These are phyloP conservation scores for Gallirallus australis DNA, from an alignment of 2,797 vertebrate genomes.

Conservation along the genomic window DNA sequence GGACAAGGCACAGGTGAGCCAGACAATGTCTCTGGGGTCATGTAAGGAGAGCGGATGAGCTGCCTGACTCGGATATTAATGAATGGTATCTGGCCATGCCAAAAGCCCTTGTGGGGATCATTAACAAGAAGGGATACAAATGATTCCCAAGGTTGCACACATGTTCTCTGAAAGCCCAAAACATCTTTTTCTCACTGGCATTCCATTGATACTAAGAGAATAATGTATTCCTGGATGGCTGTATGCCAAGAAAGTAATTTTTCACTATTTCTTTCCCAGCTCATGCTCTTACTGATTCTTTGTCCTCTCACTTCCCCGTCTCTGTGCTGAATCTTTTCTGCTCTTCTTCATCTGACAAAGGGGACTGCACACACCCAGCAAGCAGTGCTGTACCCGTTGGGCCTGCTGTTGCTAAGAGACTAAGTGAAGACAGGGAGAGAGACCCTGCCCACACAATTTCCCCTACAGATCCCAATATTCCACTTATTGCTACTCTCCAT, in stretches of 20 bases:
- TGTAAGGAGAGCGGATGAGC: not conserved
- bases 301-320: not conserved
- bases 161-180: not conserved
- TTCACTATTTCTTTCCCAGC: not conserved
- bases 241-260: not conserved
- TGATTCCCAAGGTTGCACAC: not conserved
- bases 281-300: not conserved
- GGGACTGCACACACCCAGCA: not conserved
- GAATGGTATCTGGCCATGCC: not conserved
- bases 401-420: constrained; percentile 49
- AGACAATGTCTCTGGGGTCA: not conserved
- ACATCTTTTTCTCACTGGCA: not conserved
- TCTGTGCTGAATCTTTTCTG: not conserved
- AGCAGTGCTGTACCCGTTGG: not conserved
- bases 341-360: not conserved
- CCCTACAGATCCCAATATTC: not conserved
- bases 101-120: not conserved
- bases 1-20: not conserved
- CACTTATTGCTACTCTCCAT: not conserved
- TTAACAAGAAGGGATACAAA: not conserved
- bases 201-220: not conserved
- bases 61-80: not conserved
- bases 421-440: not conserved
- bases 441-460: constrained; percentile 5
- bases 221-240: not conserved